phyloP scores from a whole-genome alignment of 2,888 invertebrate genomes.

The Pristionchus exspectatus region DNA sequence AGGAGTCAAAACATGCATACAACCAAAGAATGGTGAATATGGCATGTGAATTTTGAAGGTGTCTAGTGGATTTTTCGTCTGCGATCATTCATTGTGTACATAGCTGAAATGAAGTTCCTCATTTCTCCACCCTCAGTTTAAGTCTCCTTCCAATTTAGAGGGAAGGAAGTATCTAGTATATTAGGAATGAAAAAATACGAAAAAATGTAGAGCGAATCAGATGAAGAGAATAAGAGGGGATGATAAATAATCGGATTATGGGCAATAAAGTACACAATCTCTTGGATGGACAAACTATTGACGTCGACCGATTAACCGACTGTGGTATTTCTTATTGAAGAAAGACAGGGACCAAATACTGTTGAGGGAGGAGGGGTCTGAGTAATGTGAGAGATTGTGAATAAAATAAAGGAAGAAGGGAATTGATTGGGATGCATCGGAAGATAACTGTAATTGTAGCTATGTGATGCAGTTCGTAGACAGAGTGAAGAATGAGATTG shows the following conservation, averaged over 20 bases:
- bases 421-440: neutral
- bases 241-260: slow-evolving; percentile 15
- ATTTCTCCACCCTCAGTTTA: slow-evolving; percentile 26
- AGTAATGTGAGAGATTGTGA: neutral
- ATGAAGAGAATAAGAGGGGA: neutral
- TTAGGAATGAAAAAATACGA: neutral
- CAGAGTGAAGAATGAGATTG: neutral
- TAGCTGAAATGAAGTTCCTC: slow-evolving; percentile 24
- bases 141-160: neutral
- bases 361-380: neutral
- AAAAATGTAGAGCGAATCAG: neutral
- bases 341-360: neutral
- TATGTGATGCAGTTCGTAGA: neutral
- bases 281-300: neutral
- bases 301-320: neutral
- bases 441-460: neutral
- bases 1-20: neutral
- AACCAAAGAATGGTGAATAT: neutral
- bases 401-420: neutral
- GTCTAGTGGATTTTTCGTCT: neutral
- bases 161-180: neutral
- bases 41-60: neutral
- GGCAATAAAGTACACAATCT: neutral
- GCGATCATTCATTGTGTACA: neutral
- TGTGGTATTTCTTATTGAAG: neutral